These are phyloP conservation scores for Megalurothrips usitatus DNA, from an alignment of 2,888 invertebrate genomes.

Conservation along the genomic window DNA sequence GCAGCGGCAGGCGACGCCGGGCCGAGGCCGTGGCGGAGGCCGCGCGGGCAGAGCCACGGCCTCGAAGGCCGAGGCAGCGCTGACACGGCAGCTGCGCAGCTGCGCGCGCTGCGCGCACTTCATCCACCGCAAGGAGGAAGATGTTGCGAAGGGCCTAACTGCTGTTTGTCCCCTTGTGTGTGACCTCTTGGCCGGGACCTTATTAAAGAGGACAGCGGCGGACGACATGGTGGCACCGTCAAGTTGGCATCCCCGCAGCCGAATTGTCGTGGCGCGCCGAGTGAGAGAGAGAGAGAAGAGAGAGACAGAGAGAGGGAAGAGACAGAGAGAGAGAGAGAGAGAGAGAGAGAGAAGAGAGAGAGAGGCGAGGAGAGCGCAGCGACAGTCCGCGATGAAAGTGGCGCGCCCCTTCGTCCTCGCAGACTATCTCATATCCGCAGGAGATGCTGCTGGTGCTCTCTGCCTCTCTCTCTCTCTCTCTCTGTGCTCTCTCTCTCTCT, in stretches of 20 bases:
- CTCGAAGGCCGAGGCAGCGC: not conserved
- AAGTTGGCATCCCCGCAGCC: not conserved
- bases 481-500: not conserved
- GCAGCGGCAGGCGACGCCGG: too few species aligned
- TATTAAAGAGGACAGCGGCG: not conserved
- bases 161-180: not conserved
- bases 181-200: not conserved
- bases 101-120: too few species aligned
- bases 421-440: slow-evolving; percentile 6
- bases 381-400: not conserved
- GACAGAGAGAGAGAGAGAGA: not conserved
- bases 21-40: too few species aligned
- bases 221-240: not conserved
- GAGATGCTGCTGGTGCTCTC: not conserved
- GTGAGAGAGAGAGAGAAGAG: not conserved
- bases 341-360: not conserved
- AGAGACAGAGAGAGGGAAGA: not conserved
- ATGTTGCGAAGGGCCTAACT: not conserved
- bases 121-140: not conserved
- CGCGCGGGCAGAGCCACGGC: not conserved
- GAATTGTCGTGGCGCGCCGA: not conserved
- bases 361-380: not conserved
- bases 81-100: not conserved
- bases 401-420: not conserved
- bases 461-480: not conserved